phyloP scores from a whole-genome alignment of 2,797 vertebrate species.

The Pantherophis vulpinus region DNA sequence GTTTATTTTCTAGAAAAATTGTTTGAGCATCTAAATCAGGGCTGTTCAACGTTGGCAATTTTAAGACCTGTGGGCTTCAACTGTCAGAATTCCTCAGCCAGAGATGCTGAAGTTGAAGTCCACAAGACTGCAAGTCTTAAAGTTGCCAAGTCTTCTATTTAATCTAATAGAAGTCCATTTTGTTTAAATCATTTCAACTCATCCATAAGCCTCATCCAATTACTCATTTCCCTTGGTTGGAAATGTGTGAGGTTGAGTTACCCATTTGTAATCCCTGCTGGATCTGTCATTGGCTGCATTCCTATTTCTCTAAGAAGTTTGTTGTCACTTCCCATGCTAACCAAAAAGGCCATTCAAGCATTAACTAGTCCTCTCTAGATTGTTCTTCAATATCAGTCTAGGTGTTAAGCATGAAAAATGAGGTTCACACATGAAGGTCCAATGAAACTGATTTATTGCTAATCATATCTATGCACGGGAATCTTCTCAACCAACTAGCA shows the following conservation, averaged over 20 bases:
- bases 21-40: neutral
- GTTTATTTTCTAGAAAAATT: neutral
- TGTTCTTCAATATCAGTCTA: neutral
- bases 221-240: neutral
- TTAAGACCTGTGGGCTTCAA: neutral
- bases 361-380: neutral
- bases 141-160: neutral
- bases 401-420: neutral
- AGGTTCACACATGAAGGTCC: neutral
- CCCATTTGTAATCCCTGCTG: neutral
- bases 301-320: neutral
- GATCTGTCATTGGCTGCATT: neutral
- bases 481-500: neutral
- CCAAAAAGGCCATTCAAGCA: neutral
- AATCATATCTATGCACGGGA: neutral
- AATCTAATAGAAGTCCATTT: neutral
- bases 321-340: neutral
- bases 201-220: neutral
- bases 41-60: neutral
- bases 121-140: neutral
- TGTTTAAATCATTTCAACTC: neutral
- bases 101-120: neutral
- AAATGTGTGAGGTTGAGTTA: neutral
- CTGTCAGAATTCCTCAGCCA: neutral
- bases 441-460: neutral